Evolutionary conservation across 2,888 invertebrate species (phyloP), one percentile per base, ranked within the genome.

Genomic region (Heliothis peltigera): DNA sequence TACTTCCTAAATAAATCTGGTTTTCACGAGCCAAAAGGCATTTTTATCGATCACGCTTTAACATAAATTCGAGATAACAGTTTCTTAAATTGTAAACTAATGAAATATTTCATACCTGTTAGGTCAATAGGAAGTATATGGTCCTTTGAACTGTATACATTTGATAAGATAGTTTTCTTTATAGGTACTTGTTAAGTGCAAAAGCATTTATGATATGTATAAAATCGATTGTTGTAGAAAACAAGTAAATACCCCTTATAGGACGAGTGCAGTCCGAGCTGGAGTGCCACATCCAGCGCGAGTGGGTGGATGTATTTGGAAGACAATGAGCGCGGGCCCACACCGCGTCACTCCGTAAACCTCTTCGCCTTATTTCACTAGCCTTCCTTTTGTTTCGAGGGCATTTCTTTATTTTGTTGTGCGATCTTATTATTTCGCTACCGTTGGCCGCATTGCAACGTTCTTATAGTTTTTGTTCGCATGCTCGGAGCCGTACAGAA

Each of bases 341-440:
- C 93, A 93, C 91, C 92, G 92, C 93, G 92, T 94, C 93, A 94
- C 93, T 91, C 90, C 89, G 88, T 89, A 91, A 90, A 89, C 92
- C 92, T 94, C 92, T 94, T 94, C 92, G 91, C 93, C 93, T 94
- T 94, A 93, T 94, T 94, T 90, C 90, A 90, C 89, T 87, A 92
- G 89, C 89, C 90, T 91, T 92, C 90, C 93, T 94, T 94, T 94
- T 93, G 93, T 94, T 91, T 92, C 90, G 90, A 87, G 89, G 86
- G 85, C 89, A 90, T 88, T 94, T 93, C 91, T 95, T 95, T 95
- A 94, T 94, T 94, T 94, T 94, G 92, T 91, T 92, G 92, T 88
- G 92, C 91, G 93, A 93, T 94, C 94, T 95, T 95, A 95, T 95
- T 95, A 95, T 94, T 94, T 94, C 89, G 94, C 94, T 94, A 94